Evolutionary conservation across 2,797 vertebrate genomes (phyloP), one percentile per base, ranked within the genome.

Genomic region (Myoxocephalus aenaeus): DNA sequence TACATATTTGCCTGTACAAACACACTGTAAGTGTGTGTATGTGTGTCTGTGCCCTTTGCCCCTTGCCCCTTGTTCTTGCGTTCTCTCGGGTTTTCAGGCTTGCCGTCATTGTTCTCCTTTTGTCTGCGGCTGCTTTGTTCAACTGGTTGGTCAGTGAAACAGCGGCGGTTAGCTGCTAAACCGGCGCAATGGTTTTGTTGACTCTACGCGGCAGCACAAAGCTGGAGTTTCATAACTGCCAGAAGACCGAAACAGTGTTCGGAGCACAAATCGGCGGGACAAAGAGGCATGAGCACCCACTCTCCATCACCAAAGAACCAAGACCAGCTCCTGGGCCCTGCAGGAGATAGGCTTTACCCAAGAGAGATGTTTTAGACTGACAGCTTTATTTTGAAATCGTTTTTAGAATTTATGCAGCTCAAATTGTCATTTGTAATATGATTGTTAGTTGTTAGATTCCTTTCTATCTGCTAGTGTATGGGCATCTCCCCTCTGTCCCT

Each of bases 51-150:
- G 81, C 57, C 50, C 71, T 64, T 58, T 70, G 58, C 5, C 56
- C 58, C 50, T 58, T 70, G 58, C 5, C 56, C 58, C 50, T 73
- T 29, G 75, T 86, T 92, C 85, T 84, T 84, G 84, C 42, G 27
- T 34, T 89, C 90, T 90, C 87, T 86, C 72, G 73, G 85, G 75
- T 78, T 83, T 92, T 92, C 86, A 91, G 82, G 64, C 75, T 20
- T 13, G 64, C 67, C 25, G 44, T 58, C 86, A 86, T 90, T 92
- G 86, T 91, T 75, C 73, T 15, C 53, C 89, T 82, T 92, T 92
- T 93, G 89, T 93, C 50, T 2, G 25, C 6, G 0, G 61, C 36
- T 4, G 78, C 86, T 93, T 94, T 93, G 90, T 92, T 81, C 38
- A 27, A 65, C 72, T 46, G 64, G 77, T 75, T 36, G 72, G 65